Conservation (phyloP, 2,113 vertebrate genomes). For the Eolophus roseicapilla region DNA sequence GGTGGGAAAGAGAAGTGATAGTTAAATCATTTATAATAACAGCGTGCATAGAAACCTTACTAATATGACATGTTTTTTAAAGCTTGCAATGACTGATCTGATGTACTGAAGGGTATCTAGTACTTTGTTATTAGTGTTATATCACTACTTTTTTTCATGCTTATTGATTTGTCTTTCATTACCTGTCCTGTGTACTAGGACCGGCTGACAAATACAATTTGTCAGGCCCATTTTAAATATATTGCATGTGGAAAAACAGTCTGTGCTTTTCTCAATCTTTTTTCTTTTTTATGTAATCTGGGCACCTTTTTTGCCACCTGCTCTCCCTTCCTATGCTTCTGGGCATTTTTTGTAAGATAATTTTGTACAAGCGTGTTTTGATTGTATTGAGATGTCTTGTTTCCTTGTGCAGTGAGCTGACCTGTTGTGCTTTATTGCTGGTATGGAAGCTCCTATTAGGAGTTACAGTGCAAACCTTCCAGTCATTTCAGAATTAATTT, state of each 20-base stretch:
- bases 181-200: neutral
- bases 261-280: neutral
- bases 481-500: neutral
- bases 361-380: neutral
- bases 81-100: neutral
- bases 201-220: neutral
- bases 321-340: neutral
- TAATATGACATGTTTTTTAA: neutral
- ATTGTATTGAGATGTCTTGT: neutral
- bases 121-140: neutral
- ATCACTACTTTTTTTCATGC: neutral
- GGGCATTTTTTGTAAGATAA: neutral
- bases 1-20: neutral
- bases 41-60: neutral
- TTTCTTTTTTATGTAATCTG: neutral
- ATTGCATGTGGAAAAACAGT: neutral
- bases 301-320: neutral
- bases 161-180: neutral
- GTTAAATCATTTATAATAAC: neutral
- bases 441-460: neutral
- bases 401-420: neutral
- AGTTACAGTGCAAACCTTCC: neutral
- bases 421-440: neutral
- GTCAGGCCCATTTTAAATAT: neutral
- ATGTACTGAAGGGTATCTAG: neutral